Evolutionary conservation across 2,113 vertebrate genomes (phyloP).

Genomic region (Hepsetus odoe): DNA sequence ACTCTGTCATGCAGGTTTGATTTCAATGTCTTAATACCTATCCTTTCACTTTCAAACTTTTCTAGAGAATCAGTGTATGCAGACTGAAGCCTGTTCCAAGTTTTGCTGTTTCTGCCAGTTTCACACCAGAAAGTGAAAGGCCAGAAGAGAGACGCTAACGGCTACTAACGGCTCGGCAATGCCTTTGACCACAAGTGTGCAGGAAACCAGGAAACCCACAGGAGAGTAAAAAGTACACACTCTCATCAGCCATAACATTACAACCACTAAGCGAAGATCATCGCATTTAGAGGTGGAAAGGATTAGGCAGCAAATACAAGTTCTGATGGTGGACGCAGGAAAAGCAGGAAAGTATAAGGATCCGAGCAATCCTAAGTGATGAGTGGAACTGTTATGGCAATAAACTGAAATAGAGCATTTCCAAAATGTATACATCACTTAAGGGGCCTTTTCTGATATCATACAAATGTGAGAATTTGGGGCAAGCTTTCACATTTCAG

Average conservation of each 20-base stretch:
- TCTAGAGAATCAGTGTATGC: constrained; percentile 42
- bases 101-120: constrained; percentile 92
- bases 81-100: constrained; percentile 72
- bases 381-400: no score
- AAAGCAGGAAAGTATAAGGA: no score
- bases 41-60: constrained; percentile 55
- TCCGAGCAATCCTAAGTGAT: no score
- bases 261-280: no score
- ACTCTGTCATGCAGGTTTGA: constrained; percentile 69
- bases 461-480: constrained; percentile 61
- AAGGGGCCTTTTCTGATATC: constrained; percentile 66
- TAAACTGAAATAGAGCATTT: no score
- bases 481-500: constrained; percentile 87
- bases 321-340: no score
- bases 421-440: constrained; percentile 73
- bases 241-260: background rate
- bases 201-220: constrained; percentile 13
- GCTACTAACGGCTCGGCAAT: constrained; percentile 52
- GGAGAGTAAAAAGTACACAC: background rate
- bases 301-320: no score
- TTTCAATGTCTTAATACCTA: constrained; percentile 51
- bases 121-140: constrained; percentile 85
- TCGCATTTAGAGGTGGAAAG: no score
- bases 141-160: constrained; percentile 61
- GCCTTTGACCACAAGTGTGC: background rate